These are phyloP conservation scores for Mythimna albipuncta DNA, from an alignment of 2,888 invertebrate genomes.

Conservation along the genomic window DNA sequence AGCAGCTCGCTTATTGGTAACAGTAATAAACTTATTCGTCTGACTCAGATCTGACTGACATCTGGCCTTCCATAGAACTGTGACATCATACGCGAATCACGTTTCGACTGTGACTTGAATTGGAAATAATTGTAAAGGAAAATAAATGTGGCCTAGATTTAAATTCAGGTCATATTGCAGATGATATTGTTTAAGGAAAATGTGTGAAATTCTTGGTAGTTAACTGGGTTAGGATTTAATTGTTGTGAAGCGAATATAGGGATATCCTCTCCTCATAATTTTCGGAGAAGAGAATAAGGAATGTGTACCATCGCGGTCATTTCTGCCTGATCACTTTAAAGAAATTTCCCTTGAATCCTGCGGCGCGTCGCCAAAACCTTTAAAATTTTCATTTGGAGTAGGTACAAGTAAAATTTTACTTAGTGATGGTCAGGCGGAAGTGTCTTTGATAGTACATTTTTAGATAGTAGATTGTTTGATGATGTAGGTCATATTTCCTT, in stretches of 20 bases:
- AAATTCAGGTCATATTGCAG: conserved; percentile 64
- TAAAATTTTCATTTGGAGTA: too few species aligned
- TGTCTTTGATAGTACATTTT: too few species aligned
- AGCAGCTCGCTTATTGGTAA: conserved; percentile 65
- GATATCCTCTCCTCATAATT: background rate
- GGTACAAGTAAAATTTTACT: too few species aligned
- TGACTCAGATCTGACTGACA: conserved; percentile 72
- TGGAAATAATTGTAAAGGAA: conserved; percentile 57
- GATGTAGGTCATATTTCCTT: background rate
- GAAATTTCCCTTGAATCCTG: too few species aligned
- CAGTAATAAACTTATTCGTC: conserved; percentile 63
- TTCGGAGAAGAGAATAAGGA: conserved; percentile 5
- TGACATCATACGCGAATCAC: conserved; percentile 71
- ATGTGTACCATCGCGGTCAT: too few species aligned
- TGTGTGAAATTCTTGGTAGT: conserved; percentile 23
- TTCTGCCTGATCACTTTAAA: too few species aligned
- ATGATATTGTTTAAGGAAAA: conserved; percentile 53
- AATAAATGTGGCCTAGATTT: conserved; percentile 63
- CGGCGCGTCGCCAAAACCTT: too few species aligned
- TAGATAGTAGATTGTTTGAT: too few species aligned
- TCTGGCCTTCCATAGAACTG: conserved; percentile 75
- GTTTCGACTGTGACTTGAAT: conserved; percentile 55
- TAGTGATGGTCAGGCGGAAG: too few species aligned
- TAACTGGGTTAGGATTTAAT: conserved; percentile 30
- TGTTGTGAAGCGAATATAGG: conserved; percentile 2